Evolutionary conservation across 2,888 invertebrate species (phyloP).

Genomic region (Drosophila rubida): DNA sequence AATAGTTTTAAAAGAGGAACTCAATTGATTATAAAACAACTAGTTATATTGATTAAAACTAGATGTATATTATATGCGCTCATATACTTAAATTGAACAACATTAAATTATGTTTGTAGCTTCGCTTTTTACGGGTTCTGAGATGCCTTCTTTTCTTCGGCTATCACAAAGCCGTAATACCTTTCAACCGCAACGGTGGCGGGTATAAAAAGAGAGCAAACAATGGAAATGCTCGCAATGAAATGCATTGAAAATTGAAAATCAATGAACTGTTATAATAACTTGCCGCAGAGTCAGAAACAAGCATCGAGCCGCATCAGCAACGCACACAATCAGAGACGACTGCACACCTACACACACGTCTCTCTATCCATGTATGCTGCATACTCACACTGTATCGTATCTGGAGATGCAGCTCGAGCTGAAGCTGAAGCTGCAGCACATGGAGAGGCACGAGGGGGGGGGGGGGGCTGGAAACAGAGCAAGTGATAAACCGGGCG

Average conservation of each 20-base stretch:
- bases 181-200: too few relatives aligned
- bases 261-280: slow-evolving; percentile 81
- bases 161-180: too few relatives aligned
- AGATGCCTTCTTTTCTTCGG: too few relatives aligned
- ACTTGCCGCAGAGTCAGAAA: slow-evolving; percentile 73
- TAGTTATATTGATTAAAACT: too few relatives aligned
- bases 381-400: too few relatives aligned
- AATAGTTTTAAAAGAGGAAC: too few relatives aligned
- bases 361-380: slow-evolving; percentile 3
- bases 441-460: slow-evolving; percentile 5
- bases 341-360: too few relatives aligned
- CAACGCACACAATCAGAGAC: neutral
- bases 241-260: slow-evolving; percentile 78
- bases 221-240: slow-evolving; percentile 65
- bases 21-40: too few relatives aligned
- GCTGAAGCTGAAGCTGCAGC: neutral
- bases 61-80: too few relatives aligned
- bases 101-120: too few relatives aligned
- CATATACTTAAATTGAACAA: too few relatives aligned
- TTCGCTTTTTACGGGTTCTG: too few relatives aligned
- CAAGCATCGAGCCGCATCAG: slow-evolving; percentile 38
- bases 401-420: neutral
- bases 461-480: slow-evolving; percentile 1
- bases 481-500: slow-evolving; percentile 9
- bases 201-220: slow-evolving; percentile 44